Conservation (phyloP, 2,113 vertebrate genomes). For the Bos indicus region DNA sequence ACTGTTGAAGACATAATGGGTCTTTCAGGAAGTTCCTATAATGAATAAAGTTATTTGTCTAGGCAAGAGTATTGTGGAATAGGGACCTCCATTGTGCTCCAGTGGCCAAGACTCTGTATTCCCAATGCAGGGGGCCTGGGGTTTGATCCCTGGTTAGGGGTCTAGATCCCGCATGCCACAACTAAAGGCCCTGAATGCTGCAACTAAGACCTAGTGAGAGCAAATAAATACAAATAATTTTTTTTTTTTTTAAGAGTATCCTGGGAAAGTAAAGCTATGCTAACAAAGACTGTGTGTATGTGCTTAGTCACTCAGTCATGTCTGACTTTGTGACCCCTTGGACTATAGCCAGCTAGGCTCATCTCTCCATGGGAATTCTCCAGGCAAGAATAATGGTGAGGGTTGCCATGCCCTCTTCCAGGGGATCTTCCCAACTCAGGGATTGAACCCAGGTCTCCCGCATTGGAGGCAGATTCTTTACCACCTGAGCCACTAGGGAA, state of each 20-base stretch:
- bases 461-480: neutral
- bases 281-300: neutral
- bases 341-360: neutral
- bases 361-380: neutral
- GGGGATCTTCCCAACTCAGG: neutral
- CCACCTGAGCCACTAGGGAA: neutral
- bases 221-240: neutral
- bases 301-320: neutral
- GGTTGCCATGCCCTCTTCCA: neutral
- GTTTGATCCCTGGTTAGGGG: neutral
- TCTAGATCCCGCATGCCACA: neutral
- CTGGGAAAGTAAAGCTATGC: neutral
- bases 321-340: neutral
- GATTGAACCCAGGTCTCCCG: rapidly evolving
- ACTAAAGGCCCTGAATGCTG: neutral
- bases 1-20: neutral
- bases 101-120: neutral
- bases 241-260: neutral
- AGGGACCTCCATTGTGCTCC: neutral
- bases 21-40: neutral
- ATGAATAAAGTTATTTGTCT: neutral
- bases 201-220: neutral
- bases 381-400: neutral
- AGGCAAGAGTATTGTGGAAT: neutral
- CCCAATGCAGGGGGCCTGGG: neutral